Conservation (phyloP, 2,797 vertebrate species). For the Eupleurogrammus muticus region DNA sequence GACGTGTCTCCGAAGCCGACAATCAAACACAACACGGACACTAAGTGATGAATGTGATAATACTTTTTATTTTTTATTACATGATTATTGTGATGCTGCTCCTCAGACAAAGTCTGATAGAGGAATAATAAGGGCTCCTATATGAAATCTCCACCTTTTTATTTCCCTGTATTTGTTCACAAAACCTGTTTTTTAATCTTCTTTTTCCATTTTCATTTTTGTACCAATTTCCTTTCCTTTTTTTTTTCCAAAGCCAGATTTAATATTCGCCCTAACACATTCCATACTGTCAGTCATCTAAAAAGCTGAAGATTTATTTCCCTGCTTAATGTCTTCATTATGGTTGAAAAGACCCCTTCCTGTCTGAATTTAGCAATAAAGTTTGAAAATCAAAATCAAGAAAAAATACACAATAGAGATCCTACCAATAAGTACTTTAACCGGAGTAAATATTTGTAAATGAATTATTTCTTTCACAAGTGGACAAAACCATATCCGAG, state of each 20-base stretch:
- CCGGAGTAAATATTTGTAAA: conserved; percentile 39
- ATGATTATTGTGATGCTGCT: conserved; percentile 78
- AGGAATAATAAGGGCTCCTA: conserved; percentile 84
- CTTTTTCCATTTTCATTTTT: conserved; percentile 6
- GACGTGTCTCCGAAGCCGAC: conserved; percentile 72
- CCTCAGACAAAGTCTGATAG: conserved; percentile 75
- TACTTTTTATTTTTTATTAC: conserved; percentile 62
- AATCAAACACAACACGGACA: conserved; percentile 80
- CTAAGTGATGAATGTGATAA: conserved; percentile 75
- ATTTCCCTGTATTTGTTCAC: conserved; percentile 50
- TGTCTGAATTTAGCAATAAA: conserved; percentile 84
- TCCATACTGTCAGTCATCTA: conserved; percentile 62
- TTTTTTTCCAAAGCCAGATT: conserved; percentile 26
- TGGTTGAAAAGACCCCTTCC: conserved; percentile 58
- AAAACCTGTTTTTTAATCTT: conserved; percentile 44
- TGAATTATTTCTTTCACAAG: conserved; percentile 25
- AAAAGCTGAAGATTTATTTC: conserved; percentile 51
- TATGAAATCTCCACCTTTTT: conserved; percentile 56
- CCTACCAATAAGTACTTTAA: conserved; percentile 37
- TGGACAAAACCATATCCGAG: conserved; percentile 46
- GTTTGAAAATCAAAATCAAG: conserved; percentile 63
- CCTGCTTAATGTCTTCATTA: conserved; percentile 35
- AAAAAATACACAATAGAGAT: conserved; percentile 38
- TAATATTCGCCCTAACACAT: conserved; percentile 67
- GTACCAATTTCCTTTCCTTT: conserved; percentile 8